Evolutionary conservation across 2,888 invertebrate species (phyloP).

Genomic region (Lithosia quadra): DNA sequence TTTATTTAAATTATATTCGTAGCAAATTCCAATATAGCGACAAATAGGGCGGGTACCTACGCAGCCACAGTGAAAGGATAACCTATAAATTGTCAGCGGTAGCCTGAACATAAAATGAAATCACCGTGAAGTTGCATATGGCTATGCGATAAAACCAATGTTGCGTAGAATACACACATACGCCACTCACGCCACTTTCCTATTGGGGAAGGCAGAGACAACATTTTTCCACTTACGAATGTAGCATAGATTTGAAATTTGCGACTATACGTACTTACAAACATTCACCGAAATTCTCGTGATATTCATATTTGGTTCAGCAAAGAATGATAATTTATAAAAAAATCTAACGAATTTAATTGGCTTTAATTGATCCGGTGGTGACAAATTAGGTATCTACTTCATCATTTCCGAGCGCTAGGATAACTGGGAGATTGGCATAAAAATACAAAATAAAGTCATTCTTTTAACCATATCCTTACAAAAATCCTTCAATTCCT

Average conservation of each 20-base stretch:
- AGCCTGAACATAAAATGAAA: slow-evolving; percentile 23
- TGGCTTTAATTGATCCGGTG: too few relatives aligned
- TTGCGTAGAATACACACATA: neutral
- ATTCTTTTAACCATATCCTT: neutral
- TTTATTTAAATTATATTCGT: neutral
- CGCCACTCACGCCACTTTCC: neutral
- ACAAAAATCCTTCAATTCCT: neutral
- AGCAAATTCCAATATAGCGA: slow-evolving; percentile 30
- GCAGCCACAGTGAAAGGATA: slow-evolving; percentile 33
- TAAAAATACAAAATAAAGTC: too few relatives aligned
- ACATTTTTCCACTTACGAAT: neutral
- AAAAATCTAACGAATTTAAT: too few relatives aligned
- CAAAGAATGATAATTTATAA: too few relatives aligned
- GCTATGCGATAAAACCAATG: slow-evolving; percentile 10
- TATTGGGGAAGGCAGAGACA: neutral
- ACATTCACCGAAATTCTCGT: too few relatives aligned
- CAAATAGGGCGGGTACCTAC: slow-evolving; percentile 23
- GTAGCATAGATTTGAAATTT: too few relatives aligned
- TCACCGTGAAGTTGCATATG: slow-evolving; percentile 10
- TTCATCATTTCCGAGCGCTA: neutral
- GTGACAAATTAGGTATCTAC: too few relatives aligned
- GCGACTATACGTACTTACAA: too few relatives aligned
- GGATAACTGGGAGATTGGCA: too few relatives aligned
- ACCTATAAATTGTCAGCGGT: slow-evolving; percentile 28
- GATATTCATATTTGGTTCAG: too few relatives aligned